These are phyloP conservation scores for Zelostemma sp. DNA, from an alignment of 1,140 invertebrate genomes.

Conservation along the genomic window DNA sequence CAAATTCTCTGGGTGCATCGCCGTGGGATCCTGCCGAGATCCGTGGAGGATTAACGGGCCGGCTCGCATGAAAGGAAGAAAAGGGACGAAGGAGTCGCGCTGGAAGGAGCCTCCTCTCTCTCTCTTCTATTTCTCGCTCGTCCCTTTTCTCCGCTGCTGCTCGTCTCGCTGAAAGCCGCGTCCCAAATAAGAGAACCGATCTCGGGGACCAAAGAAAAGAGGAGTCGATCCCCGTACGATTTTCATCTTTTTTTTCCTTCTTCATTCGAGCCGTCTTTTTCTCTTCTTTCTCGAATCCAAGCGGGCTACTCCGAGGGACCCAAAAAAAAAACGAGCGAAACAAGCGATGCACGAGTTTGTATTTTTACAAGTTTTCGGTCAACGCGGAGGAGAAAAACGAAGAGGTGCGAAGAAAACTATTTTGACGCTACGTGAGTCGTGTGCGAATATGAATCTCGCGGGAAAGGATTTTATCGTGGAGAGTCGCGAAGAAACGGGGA, in stretches of 20 bases:
- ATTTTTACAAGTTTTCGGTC: too few relatives aligned
- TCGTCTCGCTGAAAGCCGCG: conserved; percentile 43
- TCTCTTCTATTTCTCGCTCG: conserved; percentile 44
- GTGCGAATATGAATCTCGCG: conserved; percentile 41
- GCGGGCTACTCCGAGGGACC: too few relatives aligned
- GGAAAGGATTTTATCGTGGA: conserved; percentile 54
- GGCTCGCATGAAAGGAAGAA: conserved; percentile 66
- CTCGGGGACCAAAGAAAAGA: conserved; percentile 43
- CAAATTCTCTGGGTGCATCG: conserved; percentile 70
- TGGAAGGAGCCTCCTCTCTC: conserved; percentile 41
- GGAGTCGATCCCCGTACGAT: conserved; percentile 25
- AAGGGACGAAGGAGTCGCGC: conserved; percentile 38
- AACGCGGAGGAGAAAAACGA: conserved; percentile 2
- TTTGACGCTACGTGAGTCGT: conserved; percentile 60
- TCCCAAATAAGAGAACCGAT: conserved; percentile 46
- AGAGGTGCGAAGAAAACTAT: conserved; percentile 63
- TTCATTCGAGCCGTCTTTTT: conserved; percentile 1
- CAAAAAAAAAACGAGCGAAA: conserved; percentile 12
- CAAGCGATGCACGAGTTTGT: too few relatives aligned
- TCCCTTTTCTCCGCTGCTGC: conserved; percentile 19
- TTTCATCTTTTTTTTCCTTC: conserved; percentile 30
- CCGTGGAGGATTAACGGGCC: conserved; percentile 69
- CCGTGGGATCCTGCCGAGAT: conserved; percentile 69
- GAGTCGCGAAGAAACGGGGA: background rate
- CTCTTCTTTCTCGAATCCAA: background rate